A percentile compares a stretch with the other conserved stretches of the same genome.
Evolutionary conservation across 2,113 vertebrate species (phyloP).

Genomic region (Eclectus roratus): DNA sequence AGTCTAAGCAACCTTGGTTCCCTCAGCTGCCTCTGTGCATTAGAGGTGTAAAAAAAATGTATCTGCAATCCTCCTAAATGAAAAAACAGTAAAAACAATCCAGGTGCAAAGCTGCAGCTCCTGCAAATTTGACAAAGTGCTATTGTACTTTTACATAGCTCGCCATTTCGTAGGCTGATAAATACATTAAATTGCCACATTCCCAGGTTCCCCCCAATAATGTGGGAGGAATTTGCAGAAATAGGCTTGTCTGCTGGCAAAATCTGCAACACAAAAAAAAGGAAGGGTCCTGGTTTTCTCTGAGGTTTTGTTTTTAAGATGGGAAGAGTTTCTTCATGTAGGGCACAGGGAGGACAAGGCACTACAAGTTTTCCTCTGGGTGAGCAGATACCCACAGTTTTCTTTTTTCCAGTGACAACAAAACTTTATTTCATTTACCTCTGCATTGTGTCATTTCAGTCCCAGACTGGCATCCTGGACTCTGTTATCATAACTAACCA

Average conservation of each 20-base stretch:
- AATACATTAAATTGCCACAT: rapidly evolving
- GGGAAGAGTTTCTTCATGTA: not conserved
- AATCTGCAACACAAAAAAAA: not conserved
- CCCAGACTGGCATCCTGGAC: not conserved
- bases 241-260: not conserved
- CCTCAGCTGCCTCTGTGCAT: not conserved
- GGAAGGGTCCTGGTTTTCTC: not conserved
- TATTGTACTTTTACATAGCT: not conserved
- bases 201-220: not conserved
- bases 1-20: not conserved
- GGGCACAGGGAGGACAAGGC: not conserved
- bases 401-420: not conserved
- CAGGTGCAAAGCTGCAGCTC: not conserved
- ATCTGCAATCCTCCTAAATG: not conserved
- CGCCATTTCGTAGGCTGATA: not conserved
- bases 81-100: not conserved
- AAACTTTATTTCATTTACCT: not conserved
- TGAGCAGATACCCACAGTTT: not conserved
- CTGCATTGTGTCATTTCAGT: not conserved
- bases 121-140: not conserved
- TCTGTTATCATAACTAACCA: not conserved
- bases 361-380: too few relatives aligned
- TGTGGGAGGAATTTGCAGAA: not conserved
- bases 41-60: not conserved
- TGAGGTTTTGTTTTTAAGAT: not conserved